A percentile compares a stretch with the other conserved stretches of the same genome.
Evolutionary conservation across 2,888 invertebrate genomes (phyloP).

Genomic region (Crepidodera aurea): DNA sequence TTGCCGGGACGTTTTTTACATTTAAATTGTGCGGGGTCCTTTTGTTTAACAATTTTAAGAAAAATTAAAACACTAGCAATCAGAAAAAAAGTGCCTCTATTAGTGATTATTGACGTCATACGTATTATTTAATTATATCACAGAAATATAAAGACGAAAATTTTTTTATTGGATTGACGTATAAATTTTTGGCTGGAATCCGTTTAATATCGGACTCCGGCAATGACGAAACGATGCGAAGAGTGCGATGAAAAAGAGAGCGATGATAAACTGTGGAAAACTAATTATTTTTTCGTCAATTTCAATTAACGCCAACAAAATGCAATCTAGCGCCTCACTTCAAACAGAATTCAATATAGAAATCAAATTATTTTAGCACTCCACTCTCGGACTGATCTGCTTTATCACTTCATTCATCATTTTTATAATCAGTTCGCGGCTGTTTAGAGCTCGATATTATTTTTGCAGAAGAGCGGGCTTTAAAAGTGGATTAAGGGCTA

Average conservation of each 20-base stretch:
- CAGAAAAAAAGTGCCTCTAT: too few species aligned
- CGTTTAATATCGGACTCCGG: neutral
- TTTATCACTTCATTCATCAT: constrained; percentile 54
- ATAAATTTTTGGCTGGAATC: too few species aligned
- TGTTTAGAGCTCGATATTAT: constrained; percentile 18
- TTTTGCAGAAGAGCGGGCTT: neutral
- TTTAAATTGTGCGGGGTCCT: too few species aligned
- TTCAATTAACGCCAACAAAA: constrained; percentile 59
- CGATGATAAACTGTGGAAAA: constrained; percentile 48
- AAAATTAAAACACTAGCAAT: too few species aligned
- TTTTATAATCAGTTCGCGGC: constrained; percentile 50
- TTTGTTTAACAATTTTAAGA: too few species aligned
- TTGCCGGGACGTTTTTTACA: too few species aligned
- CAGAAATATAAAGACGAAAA: too few species aligned
- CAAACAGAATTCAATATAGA: constrained; percentile 60
- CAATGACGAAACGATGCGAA: neutral
- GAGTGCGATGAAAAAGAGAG: constrained; percentile 19
- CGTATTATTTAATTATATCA: too few species aligned
- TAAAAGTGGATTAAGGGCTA: constrained; percentile 6
- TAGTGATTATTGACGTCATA: too few species aligned
- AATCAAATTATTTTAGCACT: constrained; percentile 59
- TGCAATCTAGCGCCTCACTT: constrained; percentile 56
- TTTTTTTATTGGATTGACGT: too few species aligned
- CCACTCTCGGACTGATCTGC: constrained; percentile 52
- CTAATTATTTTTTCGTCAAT: constrained; percentile 62